Evolutionary conservation across 2,113 vertebrate species (phyloP).

Genomic region (Heptranchias perlo): DNA sequence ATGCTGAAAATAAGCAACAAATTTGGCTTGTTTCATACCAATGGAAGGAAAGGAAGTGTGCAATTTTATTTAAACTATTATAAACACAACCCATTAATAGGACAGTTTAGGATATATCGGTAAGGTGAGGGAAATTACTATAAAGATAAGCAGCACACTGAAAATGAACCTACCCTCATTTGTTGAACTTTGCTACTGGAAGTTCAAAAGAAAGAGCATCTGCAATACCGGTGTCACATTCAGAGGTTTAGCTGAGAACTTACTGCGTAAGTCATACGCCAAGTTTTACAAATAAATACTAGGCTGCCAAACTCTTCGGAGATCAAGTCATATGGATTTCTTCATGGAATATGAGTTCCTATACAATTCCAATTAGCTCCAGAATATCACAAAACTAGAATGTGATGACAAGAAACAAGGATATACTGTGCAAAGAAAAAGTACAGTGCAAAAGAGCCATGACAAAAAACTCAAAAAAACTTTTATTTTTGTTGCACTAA

Average conservation of each 20-base stretch:
- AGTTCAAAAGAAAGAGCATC: no score
- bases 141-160: no score
- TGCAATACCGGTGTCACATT: background rate
- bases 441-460: background rate
- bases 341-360: background rate
- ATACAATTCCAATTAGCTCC: background rate
- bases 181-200: no score
- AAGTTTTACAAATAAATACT: background rate
- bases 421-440: background rate
- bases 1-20: background rate
- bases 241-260: no score
- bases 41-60: background rate
- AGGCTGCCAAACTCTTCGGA: background rate
- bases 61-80: background rate
- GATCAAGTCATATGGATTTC: background rate
- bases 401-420: background rate
- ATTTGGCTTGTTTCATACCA: no score
- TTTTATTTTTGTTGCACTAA: background rate
- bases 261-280: background rate
- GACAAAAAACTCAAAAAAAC: background rate
- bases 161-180: no score
- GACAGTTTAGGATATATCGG: no score
- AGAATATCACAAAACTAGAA: background rate
- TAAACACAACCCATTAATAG: no score
- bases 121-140: no score